A percentile compares a stretch with the other conserved stretches of the same genome.
phyloP scores from a whole-genome alignment of 2,113 vertebrate species.

The Canis aureus region DNA sequence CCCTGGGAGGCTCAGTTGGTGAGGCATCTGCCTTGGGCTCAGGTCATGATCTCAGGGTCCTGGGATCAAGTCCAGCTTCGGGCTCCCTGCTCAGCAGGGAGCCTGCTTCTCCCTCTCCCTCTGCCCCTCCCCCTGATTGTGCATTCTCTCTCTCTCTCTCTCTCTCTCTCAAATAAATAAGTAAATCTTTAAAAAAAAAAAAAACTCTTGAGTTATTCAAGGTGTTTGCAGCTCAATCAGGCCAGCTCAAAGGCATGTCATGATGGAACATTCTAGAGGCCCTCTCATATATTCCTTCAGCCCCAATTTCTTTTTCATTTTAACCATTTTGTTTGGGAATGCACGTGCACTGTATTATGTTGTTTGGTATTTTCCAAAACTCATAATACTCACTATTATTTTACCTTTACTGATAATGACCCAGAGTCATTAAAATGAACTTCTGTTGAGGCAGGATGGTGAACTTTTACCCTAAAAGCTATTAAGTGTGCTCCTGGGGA shows the following conservation, averaged over 20 bases:
- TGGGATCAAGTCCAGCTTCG: too few relatives aligned
- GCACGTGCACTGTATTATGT: neutral
- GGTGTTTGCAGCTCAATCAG: neutral
- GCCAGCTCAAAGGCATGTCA: neutral
- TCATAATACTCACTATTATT: neutral
- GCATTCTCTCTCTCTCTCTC: too few relatives aligned
- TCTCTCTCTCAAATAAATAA: too few relatives aligned
- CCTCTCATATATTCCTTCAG: neutral
- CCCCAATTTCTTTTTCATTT: neutral
- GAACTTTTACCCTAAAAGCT: neutral
- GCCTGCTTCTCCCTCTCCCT: too few relatives aligned
- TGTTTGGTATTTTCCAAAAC: neutral
- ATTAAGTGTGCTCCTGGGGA: neutral
- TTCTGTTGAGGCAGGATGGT: neutral
- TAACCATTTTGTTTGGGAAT: neutral
- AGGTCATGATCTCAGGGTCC: too few relatives aligned
- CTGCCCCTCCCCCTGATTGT: too few relatives aligned
- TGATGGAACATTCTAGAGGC: neutral
- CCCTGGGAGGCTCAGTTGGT: too few relatives aligned
- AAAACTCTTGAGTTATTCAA: neutral
- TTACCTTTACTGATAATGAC: neutral
- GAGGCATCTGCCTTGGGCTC: too few relatives aligned
- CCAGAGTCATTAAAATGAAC: neutral
- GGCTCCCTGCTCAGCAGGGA: too few relatives aligned
- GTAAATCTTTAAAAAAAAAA: too few relatives aligned